A percentile compares a stretch with the other conserved stretches of the same genome.
These are phyloP conservation scores for Dynastes hyllus DNA, from an alignment of 2,888 invertebrate genomes.

Conservation along the genomic window DNA sequence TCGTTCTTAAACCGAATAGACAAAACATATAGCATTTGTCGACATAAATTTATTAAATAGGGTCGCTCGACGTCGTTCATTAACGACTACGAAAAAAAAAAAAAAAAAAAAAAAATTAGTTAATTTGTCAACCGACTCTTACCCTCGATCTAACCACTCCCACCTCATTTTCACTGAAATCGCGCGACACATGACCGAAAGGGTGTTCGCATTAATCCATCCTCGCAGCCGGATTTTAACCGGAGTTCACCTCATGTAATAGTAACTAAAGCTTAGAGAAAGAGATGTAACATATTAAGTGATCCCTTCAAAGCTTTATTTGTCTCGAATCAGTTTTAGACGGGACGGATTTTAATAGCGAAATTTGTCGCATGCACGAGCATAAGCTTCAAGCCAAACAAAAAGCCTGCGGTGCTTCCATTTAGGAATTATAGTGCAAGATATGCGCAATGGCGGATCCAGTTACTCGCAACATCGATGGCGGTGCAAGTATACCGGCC, in stretches of 20 bases:
- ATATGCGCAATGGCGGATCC: constrained; percentile 3
- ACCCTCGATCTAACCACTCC: neutral
- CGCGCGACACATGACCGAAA: constrained; percentile 29
- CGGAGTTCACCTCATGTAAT: neutral
- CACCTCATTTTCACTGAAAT: too few relatives aligned
- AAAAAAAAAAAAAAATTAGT: too few relatives aligned
- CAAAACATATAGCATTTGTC: too few relatives aligned
- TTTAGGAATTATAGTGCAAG: neutral
- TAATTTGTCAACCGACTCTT: constrained; percentile 14
- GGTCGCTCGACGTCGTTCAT: neutral
- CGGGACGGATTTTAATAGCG: constrained; percentile 53
- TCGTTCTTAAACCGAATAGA: too few relatives aligned
- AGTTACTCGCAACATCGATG: neutral
- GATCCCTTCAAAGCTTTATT: constrained; percentile 60
- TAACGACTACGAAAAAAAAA: constrained; percentile 20
- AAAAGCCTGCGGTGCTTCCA: constrained; percentile 16
- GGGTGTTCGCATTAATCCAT: constrained; percentile 16
- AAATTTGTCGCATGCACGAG: constrained; percentile 58
- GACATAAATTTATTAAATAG: too few relatives aligned
- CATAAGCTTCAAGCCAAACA: constrained; percentile 17
- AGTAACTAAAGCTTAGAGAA: constrained; percentile 34
- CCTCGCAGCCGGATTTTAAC: neutral
- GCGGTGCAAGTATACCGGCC: too few relatives aligned
- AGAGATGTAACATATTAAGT: constrained; percentile 58
- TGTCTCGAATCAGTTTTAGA: constrained; percentile 59